Evolutionary conservation across 2,888 invertebrate genomes (phyloP), one percentile per base, ranked within the genome.

Genomic region (Sinelater perroti): DNA sequence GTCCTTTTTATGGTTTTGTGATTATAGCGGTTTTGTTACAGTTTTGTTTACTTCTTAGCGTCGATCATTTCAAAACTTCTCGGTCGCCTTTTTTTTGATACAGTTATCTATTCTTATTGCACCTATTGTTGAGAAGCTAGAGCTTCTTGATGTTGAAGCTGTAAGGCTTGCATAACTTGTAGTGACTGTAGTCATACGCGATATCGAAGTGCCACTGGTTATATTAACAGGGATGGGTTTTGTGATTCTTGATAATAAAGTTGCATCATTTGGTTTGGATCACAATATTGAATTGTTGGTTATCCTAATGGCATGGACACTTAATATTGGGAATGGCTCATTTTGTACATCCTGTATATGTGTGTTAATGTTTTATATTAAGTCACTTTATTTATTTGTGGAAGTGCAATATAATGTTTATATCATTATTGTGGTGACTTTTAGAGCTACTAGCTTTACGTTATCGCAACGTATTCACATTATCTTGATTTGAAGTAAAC

Each of bases 171-270:
- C 13, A 24, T 21, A 24, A 21, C 8, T 42, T 21, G 24, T 24
- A 13, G 20, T 10, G 21, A 26, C 20, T 21, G 20, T 42, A 24
- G 42, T 11, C 26, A 42, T 4, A 42, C 26, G 26, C 24, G 24
- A 20, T 42, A 42, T 11, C 26, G 21, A 8, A 16, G 33, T 33
- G 11, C 13, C 33, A 33, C 3, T 33, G 33, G 14, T 33, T 33
- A 16, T 16, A 42, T 42, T 14, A 42, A 6, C 42, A 26, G 42
- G 13, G 26, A 16, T 10, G 24, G 24, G 24, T 7, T 14, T 42
- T 42, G 42, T 6, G 16, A 11, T 42, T 42, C 24, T 42, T 21
- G 50, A 52, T 44, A 52, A 42, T 33, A 16, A 33, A 24, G 24
- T 7, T 24, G 24, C 7, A 24, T 6, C 24, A 7, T 7, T 24